Evolutionary conservation across 2,888 invertebrate genomes (phyloP).

Genomic region (Aphrophora alni): DNA sequence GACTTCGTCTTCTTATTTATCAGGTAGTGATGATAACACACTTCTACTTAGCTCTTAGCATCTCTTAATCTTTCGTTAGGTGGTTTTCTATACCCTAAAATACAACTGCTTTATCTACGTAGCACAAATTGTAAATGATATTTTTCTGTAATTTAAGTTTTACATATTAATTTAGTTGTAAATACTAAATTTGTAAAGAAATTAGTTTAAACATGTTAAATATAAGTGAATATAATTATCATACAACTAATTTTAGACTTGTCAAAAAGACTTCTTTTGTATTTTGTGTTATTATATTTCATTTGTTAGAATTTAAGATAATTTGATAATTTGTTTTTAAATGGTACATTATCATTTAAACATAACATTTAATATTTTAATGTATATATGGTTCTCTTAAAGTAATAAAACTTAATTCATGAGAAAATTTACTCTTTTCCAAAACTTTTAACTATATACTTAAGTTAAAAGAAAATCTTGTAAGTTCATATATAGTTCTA

Average conservation of each 20-base stretch:
- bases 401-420: neutral
- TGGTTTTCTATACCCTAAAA: neutral
- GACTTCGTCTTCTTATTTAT: conserved; percentile 49
- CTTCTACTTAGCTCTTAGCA: conserved; percentile 33
- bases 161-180: neutral
- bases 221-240: neutral
- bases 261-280: neutral
- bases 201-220: neutral
- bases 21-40: conserved; percentile 36
- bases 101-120: neutral
- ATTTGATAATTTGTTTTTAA: neutral
- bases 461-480: too few species aligned
- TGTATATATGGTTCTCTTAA: neutral
- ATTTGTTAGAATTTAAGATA: neutral
- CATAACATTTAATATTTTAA: neutral
- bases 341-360: neutral
- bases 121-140: neutral
- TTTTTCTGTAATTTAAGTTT: neutral
- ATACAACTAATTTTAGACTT: neutral
- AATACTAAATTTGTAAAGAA: neutral
- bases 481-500: too few species aligned
- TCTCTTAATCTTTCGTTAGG: neutral
- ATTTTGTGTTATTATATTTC: neutral
- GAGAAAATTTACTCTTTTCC: too few species aligned
- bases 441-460: too few species aligned